Base-by-base conservation (phyloP, 2,888 invertebrate species). In the Stratiomys singularior region DNA sequence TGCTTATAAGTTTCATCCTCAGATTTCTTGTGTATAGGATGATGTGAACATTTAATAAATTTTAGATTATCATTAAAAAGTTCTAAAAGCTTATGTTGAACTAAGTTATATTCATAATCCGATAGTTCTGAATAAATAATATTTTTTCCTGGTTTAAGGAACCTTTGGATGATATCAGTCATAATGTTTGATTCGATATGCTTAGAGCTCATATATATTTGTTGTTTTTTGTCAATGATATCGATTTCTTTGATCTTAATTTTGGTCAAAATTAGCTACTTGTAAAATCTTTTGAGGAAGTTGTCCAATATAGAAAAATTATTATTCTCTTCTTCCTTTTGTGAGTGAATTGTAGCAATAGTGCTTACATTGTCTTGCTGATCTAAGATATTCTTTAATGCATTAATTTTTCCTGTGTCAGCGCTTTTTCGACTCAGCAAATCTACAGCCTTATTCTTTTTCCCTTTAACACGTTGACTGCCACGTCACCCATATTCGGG, bases 11-110 rank as follows among this genome's bases (percentile, higher is more conserved):
- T 15, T 47, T 77, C 47, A 66, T 80, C 80, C 28, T 79, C 78
- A 1, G 63, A 47, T 66, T 74, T 21, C 13, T 76, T 76, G 60
- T 81, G 76, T 58, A 52, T 79, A 63, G 77, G 76, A 56, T 78
- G 66, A 64, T 79, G 66, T 74, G 64, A 77, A 63, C 81, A 81
- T 78, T 78, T 81, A 66, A 78, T 23, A 15, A 76, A 76, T 52
- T 64, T 27, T 7, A 66, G 2, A 13, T 23, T 5, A 4, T 2
- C n/a, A 27, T 18, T 25, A 66, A 52, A 66, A 15, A 56, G 21
- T 25, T 28, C 30, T 13, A 56, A 21, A 25, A 47, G 30, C 15
- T 27, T 28, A 7, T 74, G 58, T 58, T 74, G 74, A 1, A 74
- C 28, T 58, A 28, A 3, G 58, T 78, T 76, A 23, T 76, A 78